Base-by-base conservation (phyloP, 2,113 vertebrate genomes). In the Pseudorectes ferrugineus region DNA sequence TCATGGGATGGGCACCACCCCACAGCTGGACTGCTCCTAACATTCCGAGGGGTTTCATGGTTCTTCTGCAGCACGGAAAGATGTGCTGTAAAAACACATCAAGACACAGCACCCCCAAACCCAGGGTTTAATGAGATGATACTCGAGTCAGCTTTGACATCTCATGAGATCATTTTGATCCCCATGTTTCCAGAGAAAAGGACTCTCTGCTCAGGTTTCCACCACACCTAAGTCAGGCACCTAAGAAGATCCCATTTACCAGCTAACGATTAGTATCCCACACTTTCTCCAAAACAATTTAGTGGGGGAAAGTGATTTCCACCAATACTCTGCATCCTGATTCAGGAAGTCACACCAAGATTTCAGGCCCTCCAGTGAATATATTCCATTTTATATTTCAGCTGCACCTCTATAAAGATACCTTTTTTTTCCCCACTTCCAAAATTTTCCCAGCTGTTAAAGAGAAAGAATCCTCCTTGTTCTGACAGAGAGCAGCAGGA, bases 31-130 rank as follows among this genome's bases (percentile, higher is more conserved):
- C 38, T 83, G 49, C 55, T 66, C 2, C 0, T 62, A 76, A n/a
- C 21, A 11, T 35, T 6, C 11, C 0, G 0, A 52, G 26, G 52
- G 7, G 20, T 48, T 42, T 28, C 16, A 3, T 3, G 25, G 31
- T 48, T 38, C 67, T 65, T n/a, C 72, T 42, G 71, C 29, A 54
- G 61, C 21, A 36, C 2, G 13, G 28, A 45, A 89, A n/a, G 52
- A 48, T 15, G 14, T 1, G 1, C 33, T n/a, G 15, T 11, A 29
- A 36, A 45, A 72, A 45, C 17, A 9, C 22, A 40, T 20, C 16
- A 20, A 5, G 57, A 40, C 8, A 5, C 66, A 16, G 13, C n/a
- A 35, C 5, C 36, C 52, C 35, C 49, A 73, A 51, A 43, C 2
- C 17, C 20, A 26, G 31, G 3, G 40, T 16, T 68, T 58, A 71